Evolutionary conservation across 2,797 vertebrate species (phyloP).

Genomic region (Poecile montanus): DNA sequence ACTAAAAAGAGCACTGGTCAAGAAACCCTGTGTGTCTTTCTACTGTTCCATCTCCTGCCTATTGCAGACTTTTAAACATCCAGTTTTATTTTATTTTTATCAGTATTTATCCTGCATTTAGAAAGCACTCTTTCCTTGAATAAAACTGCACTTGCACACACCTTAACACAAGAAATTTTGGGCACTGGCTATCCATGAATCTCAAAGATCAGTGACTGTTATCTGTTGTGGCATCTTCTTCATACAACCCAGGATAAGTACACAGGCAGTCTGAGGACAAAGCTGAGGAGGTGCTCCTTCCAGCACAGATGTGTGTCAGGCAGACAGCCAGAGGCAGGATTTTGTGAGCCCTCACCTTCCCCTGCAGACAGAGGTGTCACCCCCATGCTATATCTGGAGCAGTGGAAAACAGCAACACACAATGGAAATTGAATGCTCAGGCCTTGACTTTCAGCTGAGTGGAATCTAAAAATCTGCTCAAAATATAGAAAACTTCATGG

Average conservation of each 20-base stretch:
- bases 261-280: neutral
- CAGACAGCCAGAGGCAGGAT: neutral
- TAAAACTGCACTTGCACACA: neutral
- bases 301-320: neutral
- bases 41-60: neutral
- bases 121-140: neutral
- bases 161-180: neutral
- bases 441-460: neutral
- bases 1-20: neutral
- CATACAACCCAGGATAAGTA: neutral
- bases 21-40: neutral
- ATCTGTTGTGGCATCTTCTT: neutral
- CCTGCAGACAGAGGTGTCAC: neutral
- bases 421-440: neutral
- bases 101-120: neutral
- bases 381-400: neutral
- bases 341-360: neutral
- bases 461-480: neutral
- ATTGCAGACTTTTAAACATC: neutral
- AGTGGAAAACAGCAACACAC: neutral
- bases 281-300: neutral
- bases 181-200: neutral
- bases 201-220: neutral
- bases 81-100: neutral
- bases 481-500: neutral